These are phyloP conservation scores for Poicephalus meyeri DNA, from an alignment of 2,113 vertebrate species.

Conservation along the genomic window DNA sequence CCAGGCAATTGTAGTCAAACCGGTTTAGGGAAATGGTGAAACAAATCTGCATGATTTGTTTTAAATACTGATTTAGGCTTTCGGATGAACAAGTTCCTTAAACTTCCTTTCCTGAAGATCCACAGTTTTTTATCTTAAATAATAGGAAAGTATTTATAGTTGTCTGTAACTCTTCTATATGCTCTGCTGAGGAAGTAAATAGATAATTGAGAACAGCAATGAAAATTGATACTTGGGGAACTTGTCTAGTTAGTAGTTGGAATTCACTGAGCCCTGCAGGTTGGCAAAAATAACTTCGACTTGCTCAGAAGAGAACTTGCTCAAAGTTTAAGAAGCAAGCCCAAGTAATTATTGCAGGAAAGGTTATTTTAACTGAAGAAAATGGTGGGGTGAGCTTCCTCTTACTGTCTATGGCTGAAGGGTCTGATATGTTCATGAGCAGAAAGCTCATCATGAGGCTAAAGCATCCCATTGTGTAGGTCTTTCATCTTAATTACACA, in stretches of 20 bases:
- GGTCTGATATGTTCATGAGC: not conserved
- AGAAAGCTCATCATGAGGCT: not conserved
- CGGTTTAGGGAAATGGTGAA: not conserved
- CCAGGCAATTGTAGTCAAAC: not conserved
- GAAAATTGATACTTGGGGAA: not conserved
- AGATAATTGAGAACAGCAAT: not conserved
- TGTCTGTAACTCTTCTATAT: not conserved
- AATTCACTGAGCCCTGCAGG: not conserved
- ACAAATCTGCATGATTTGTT: not conserved
- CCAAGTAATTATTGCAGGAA: not conserved
- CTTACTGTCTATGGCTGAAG: not conserved
- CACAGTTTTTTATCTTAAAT: not conserved
- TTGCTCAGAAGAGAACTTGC: not conserved
- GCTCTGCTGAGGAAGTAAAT: not conserved
- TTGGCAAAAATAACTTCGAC: not conserved
- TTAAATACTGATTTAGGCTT: not conserved
- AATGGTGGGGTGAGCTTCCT: not conserved
- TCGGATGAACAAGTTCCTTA: not conserved
- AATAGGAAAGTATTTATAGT: not conserved
- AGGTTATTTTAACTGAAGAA: not conserved
- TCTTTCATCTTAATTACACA: not conserved
- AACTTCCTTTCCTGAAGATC: not conserved
- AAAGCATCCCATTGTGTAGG: not conserved
- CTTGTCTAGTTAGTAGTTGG: not conserved
- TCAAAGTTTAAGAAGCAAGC: not conserved